Evolutionary conservation across 2,888 invertebrate species (phyloP).

Genomic region (Nephrotoma guestfalica): DNA sequence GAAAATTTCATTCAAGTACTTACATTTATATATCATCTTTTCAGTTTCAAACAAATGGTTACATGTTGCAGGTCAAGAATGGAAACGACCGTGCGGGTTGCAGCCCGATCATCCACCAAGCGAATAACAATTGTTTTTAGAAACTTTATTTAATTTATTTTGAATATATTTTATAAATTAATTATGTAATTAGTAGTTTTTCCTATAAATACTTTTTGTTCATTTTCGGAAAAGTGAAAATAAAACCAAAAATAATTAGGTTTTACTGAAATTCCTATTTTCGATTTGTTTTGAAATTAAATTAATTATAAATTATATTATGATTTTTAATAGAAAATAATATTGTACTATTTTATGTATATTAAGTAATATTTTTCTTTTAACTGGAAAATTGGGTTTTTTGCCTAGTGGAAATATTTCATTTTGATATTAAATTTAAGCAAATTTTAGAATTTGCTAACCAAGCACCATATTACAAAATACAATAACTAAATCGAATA

Average conservation of each 20-base stretch:
- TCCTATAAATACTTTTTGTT: neutral
- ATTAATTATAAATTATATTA: neutral
- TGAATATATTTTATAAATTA: neutral
- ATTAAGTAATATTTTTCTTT: neutral
- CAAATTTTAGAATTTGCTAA: neutral
- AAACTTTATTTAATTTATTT: neutral
- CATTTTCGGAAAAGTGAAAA: neutral
- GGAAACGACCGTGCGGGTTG: conserved; percentile 43
- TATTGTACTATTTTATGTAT: neutral
- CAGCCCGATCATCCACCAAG: conserved; percentile 35
- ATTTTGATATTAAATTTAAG: neutral
- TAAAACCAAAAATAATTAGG: neutral
- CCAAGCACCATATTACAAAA: neutral
- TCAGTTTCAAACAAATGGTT: conserved; percentile 82
- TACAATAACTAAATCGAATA: no score
- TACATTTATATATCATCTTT: conserved; percentile 6
- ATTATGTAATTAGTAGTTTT: neutral
- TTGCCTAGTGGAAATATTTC: neutral
- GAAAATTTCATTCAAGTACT: neutral
- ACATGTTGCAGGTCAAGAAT: conserved; percentile 77
- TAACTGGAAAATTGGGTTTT: no score
- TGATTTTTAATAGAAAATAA: neutral
- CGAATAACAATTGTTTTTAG: conserved; percentile 1
- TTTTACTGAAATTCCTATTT: neutral
- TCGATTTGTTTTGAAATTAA: neutral